Percentiles rank a stretch among this genome's conserved stretches.
Evolutionary conservation across 2,113 vertebrate species (phyloP).

Genomic region (Pelodiscus sinensis): DNA sequence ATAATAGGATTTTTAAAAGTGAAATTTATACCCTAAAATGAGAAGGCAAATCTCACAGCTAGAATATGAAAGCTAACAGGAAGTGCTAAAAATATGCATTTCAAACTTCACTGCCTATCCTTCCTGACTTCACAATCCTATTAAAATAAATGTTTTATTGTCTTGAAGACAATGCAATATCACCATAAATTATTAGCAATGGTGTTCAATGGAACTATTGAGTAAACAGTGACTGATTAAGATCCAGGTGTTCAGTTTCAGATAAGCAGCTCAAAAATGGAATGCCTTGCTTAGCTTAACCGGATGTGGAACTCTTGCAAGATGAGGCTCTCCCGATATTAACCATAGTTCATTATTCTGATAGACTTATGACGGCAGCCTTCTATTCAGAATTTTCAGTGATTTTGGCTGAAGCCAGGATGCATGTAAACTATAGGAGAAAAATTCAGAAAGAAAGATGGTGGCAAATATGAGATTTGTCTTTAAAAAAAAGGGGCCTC

Average conservation of each 20-base stretch:
- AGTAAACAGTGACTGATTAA: not conserved
- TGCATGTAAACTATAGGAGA: not conserved
- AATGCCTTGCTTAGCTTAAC: not conserved
- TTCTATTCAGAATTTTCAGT: not conserved
- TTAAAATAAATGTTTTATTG: not conserved
- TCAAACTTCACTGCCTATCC: not conserved
- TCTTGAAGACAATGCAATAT: not conserved
- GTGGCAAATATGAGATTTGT: not conserved
- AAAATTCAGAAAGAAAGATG: not conserved
- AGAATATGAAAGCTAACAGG: accelerated
- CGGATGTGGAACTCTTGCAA: accelerated
- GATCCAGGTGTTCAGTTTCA: not conserved
- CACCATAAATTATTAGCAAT: not conserved
- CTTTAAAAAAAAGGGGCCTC: not conserved
- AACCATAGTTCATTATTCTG: not conserved
- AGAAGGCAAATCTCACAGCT: not conserved
- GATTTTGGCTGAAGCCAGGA: not conserved
- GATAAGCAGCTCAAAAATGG: accelerated
- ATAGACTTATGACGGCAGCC: not conserved
- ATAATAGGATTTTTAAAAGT: not conserved
- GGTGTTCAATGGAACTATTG: not conserved
- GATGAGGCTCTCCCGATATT: not conserved
- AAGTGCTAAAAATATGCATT: not conserved
- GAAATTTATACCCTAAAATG: not conserved
- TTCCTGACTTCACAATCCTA: not conserved